A percentile compares a stretch with the other conserved stretches of the same genome.
These are phyloP conservation scores for Entomyzon cyanotis DNA, from an alignment of 2,113 vertebrate genomes.

Conservation along the genomic window DNA sequence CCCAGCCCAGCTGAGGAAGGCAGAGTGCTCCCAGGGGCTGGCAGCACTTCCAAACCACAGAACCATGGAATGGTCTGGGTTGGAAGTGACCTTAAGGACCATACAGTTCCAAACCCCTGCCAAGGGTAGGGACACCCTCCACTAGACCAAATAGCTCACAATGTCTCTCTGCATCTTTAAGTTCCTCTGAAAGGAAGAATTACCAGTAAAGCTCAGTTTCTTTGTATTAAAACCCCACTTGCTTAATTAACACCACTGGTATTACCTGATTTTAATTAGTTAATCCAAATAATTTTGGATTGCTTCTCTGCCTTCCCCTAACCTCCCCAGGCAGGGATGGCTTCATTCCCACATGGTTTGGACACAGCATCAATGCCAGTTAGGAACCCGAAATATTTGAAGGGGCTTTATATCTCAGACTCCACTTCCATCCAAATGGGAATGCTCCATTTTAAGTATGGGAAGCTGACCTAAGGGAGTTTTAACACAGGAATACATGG, in stretches of 20 bases:
- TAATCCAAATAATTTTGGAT: background rate
- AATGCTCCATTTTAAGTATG: fast-evolving
- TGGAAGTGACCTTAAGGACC: background rate
- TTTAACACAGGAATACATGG: background rate
- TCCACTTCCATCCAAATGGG: background rate
- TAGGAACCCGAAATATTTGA: background rate
- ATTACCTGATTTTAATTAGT: background rate
- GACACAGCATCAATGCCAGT: background rate
- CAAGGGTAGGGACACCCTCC: background rate
- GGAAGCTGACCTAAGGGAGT: background rate
- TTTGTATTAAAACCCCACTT: background rate
- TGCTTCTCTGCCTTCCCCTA: background rate
- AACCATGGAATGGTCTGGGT: background rate
- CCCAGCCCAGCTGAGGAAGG: constrained; percentile 19
- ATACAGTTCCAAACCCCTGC: background rate
- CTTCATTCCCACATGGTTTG: background rate
- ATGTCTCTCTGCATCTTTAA: background rate
- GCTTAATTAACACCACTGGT: background rate
- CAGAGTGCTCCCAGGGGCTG: background rate
- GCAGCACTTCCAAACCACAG: background rate
- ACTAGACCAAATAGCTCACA: background rate
- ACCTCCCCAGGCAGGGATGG: background rate
- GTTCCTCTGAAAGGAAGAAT: background rate
- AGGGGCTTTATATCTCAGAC: background rate
- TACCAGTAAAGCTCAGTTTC: background rate